Evolutionary conservation across 2,113 vertebrate species (phyloP).

Genomic region (Coptodon bakossiorum): DNA sequence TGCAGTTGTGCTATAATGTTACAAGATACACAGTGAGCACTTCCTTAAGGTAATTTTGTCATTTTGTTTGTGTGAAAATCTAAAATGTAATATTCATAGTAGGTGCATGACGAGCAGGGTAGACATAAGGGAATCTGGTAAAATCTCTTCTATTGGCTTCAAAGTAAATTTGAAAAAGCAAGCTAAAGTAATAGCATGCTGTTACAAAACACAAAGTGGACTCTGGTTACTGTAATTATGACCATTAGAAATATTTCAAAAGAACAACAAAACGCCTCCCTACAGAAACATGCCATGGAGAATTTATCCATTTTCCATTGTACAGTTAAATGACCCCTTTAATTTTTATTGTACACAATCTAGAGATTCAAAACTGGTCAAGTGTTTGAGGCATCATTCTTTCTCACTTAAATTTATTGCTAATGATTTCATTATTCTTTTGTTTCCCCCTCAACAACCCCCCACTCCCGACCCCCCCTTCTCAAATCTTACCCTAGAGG

Average conservation of each 20-base stretch:
- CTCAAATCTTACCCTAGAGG: slow-evolving; percentile 19
- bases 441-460: background rate
- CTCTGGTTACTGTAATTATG: background rate
- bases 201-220: background rate
- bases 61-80: background rate
- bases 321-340: background rate
- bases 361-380: background rate
- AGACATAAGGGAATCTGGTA: background rate
- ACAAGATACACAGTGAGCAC: background rate
- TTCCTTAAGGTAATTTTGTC: background rate
- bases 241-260: background rate
- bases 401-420: slow-evolving; percentile 50
- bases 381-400: slow-evolving; percentile 34
- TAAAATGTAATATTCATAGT: background rate
- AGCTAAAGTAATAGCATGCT: background rate
- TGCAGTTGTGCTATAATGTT: background rate
- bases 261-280: background rate
- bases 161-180: slow-evolving; percentile 7
- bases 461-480: background rate
- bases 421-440: slow-evolving; percentile 57
- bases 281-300: background rate
- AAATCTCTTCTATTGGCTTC: background rate
- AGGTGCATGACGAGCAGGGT: background rate
- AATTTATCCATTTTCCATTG: background rate
- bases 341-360: background rate